Conservation (phyloP, 2,797 vertebrate genomes). For the Liasis olivaceus region DNA sequence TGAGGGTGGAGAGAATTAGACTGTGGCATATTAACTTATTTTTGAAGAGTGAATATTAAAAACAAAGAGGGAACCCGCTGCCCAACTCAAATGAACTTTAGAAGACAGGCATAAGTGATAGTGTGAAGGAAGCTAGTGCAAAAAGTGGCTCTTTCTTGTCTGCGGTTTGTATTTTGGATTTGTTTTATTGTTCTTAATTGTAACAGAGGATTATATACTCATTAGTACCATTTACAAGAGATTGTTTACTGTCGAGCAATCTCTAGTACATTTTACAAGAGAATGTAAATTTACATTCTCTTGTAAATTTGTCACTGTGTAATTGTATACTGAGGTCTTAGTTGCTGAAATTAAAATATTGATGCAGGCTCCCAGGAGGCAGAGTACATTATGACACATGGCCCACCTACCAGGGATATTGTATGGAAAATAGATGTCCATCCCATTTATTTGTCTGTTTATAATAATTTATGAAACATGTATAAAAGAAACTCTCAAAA, state of each 20-base stretch:
- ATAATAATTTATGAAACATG: not conserved
- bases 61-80: not conserved
- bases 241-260: not conserved
- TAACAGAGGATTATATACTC: not conserved
- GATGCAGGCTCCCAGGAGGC: not conserved
- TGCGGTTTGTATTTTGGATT: not conserved
- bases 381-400: not conserved
- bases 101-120: not conserved
- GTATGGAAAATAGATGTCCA: not conserved
- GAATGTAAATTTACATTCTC: not conserved
- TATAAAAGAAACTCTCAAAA: not conserved
- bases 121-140: not conserved
- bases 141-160: not conserved
- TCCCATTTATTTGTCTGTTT: not conserved
- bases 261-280: not conserved
- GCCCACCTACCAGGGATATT: not conserved
- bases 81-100: not conserved
- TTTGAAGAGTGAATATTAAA: not conserved
- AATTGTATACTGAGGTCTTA: not conserved
- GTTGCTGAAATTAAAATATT: not conserved
- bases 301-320: not conserved
- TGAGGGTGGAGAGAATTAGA: not conserved
- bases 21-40: not conserved
- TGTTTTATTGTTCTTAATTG: not conserved
- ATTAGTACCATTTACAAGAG: not conserved